Evolutionary conservation across 64 coral and sea anemone species (phyloP), one percentile per base, ranked within the genome.

Genomic region (Trachythela sp.): DNA sequence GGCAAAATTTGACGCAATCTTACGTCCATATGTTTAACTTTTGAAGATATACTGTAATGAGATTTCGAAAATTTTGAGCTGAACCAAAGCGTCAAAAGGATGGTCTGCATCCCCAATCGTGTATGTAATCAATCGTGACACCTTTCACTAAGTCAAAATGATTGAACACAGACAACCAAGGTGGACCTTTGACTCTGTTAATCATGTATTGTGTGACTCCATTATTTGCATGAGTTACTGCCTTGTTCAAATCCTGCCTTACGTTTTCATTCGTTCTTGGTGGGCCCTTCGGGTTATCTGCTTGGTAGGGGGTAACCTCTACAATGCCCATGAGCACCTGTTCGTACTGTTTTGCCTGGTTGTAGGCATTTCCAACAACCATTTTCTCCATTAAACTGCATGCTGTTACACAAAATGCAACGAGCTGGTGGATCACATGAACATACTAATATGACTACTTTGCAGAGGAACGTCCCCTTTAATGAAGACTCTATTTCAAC

Each of bases 81-180:
- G 86, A 91, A 86, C 90, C 90, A 91, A 42, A 91, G 70, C 41
- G 70, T 91, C 3, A 91, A 27, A 33, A 91, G 58, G 35, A 87
- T 22, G 87, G 87, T 91, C 39, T 87, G 84, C 33, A 77, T 84
- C 18, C 90, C 90, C 54, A 91, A 70, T 54, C 84, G 48, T 77
- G 85, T 84, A 87, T 91, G 26, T 91, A 91, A 45, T 91, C 90
- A 51, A 91, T 91, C 10, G 84, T 84, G 39, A 75, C 70, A 35
- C 85, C 84, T 8, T 68, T 68, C 14, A 68, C 59, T 14, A 68
- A 87, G 38, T 37, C 84, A 48, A 43, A 85, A 30, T 85, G 59
- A 31, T 14, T 68, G 4, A 68, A 22, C 20, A 8, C 6, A 6
- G 59, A 68, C 3, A 68, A 14, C 59, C 59, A 68, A 14, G 30